Percentiles rank a stretch among this genome's conserved stretches.
phyloP scores from a whole-genome alignment of 2,113 vertebrate species.

The Carassius carassius region DNA sequence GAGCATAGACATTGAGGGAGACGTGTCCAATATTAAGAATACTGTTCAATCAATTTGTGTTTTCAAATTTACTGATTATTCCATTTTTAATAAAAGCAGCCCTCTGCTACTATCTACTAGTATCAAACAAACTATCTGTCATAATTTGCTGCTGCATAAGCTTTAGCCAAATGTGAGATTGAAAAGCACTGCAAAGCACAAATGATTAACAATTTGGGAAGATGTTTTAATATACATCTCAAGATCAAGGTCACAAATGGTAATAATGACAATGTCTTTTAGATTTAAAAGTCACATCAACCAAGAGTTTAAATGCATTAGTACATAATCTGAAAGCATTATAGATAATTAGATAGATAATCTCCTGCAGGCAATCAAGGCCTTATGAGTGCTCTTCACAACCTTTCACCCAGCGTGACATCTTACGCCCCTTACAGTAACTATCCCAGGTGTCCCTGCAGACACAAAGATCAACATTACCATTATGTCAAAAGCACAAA shows the following conservation, averaged over 20 bases:
- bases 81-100: background rate
- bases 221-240: slow-evolving; percentile 3
- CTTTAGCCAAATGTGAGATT: background rate
- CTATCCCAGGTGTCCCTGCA: slow-evolving; percentile 57
- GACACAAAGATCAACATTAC: slow-evolving; percentile 1
- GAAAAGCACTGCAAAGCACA: background rate
- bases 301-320: slow-evolving; percentile 4
- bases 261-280: background rate
- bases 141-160: background rate
- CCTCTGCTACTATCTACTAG: background rate
- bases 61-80: background rate
- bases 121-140: background rate
- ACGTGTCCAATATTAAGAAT: background rate
- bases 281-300: background rate
- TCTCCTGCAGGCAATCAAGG: background rate
- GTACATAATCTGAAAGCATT: background rate
- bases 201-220: background rate
- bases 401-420: slow-evolving; percentile 48
- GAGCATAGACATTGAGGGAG: background rate
- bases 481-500: background rate
- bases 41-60: background rate
- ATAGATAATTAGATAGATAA: background rate
- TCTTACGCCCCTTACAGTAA: slow-evolving; percentile 53
- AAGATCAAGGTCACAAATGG: background rate
- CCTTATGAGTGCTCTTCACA: slow-evolving; percentile 4